Evolutionary conservation across 2,113 vertebrate genomes (phyloP).

Genomic region (Pluvianellus socialis): DNA sequence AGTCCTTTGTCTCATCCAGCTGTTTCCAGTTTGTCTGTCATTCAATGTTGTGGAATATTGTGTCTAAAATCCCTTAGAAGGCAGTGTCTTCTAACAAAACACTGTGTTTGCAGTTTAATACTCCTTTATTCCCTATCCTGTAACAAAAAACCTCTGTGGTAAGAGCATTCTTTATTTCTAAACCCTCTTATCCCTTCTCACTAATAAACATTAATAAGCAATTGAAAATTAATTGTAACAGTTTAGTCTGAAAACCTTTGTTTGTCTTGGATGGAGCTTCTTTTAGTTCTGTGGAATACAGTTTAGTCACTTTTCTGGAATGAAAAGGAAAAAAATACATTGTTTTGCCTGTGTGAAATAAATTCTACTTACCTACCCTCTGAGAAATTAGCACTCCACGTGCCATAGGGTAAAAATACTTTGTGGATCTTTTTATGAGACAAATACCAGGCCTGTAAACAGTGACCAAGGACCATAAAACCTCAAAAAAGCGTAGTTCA

Average conservation of each 20-base stretch:
- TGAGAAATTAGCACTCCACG: background rate
- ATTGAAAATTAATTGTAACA: background rate
- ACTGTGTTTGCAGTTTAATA: background rate
- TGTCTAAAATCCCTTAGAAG: background rate
- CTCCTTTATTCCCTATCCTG: background rate
- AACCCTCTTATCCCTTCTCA: background rate
- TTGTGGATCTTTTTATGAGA: background rate
- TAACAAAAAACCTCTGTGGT: background rate
- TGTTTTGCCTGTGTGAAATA: background rate
- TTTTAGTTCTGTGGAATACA: background rate
- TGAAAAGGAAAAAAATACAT: background rate
- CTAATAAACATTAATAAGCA: background rate
- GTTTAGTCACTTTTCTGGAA: background rate
- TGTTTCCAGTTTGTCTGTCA: constrained; percentile 7
- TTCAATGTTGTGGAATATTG: background rate
- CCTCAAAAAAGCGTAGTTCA: background rate
- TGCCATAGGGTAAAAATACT: background rate
- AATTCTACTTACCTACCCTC: background rate
- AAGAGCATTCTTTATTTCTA: background rate
- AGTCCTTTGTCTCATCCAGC: constrained; percentile 16
- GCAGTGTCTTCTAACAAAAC: background rate
- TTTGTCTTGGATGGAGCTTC: background rate
- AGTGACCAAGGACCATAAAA: background rate
- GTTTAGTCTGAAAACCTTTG: background rate
- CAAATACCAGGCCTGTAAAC: background rate